Evolutionary conservation across 1,140 invertebrate genomes (phyloP), one percentile per base, ranked within the genome.

Genomic region (Protaetia brevitarsis): DNA sequence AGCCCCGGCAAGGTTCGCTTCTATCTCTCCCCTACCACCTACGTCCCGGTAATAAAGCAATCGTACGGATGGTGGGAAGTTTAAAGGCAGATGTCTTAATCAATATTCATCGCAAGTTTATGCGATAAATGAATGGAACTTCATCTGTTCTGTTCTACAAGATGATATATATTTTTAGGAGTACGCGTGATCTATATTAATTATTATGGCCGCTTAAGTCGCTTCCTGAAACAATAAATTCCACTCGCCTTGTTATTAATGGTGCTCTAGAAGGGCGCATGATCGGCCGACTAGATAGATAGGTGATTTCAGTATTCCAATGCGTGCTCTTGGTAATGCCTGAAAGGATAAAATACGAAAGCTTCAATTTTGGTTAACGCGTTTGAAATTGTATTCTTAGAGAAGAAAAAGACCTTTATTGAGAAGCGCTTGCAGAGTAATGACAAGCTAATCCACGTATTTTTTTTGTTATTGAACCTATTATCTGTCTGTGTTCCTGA

Each of bases 71-170:
- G 41, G n/a, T 45, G 23, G 19, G 41, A 45, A 45, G 41, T 45
- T 45, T 45, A 45, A 45, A 45, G 41, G 41, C 41, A 45, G 16
- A 45, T 45, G 41, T 45, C 41, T 45, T 45, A 45, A 45, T 45
- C 41, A 45, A 45, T 45, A 45, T 45, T 45, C 41, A 45, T 45
- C 41, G 41, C 13, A 5, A 45, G 41, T 45, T 19, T 45, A 45
- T 45, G 41, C 41, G 41, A 37, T 37, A 37, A 37, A 37, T 37
- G 34, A 37, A 37, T 37, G 34, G 34, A 37, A 45, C 16, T 45
- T 45, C 41, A 45, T 45, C 41, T 45, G 41, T 21, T 45, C 41
- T 19, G n/a, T 19, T 45, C n/a, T 45, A 45, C n/a, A 45, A 45
- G 16, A 45, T 45, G 41, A 45, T 45, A 45, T 45, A 45, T 45